Conservation (phyloP, 2,113 vertebrate genomes). For the cattle (Bos taurus) region DNA sequence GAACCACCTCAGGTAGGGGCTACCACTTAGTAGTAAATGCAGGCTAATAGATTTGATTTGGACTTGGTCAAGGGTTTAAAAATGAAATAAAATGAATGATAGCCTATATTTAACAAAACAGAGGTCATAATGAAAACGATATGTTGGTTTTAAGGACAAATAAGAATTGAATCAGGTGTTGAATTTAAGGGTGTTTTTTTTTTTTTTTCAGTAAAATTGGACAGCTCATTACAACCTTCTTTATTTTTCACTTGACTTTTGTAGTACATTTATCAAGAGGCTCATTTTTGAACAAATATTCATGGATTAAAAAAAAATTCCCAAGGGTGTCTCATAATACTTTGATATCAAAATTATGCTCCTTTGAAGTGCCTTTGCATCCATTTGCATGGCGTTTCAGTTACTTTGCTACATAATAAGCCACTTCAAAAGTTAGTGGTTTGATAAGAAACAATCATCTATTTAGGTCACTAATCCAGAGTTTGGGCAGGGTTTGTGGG, state of each 20-base stretch:
- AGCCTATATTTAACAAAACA: background rate
- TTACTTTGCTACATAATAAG: background rate
- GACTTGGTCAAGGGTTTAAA: constrained; percentile 16
- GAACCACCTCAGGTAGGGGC: background rate
- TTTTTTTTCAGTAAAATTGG: background rate
- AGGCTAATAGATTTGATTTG: constrained; percentile 9
- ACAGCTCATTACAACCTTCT: background rate
- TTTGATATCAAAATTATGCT: background rate
- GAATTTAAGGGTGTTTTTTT: background rate
- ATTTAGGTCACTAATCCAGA: background rate
- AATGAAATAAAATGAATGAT: background rate
- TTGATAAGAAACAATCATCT: background rate
- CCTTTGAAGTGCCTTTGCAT: background rate
- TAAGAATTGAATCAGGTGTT: background rate
- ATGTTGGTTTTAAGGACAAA: constrained; percentile 1
- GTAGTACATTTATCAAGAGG: background rate
- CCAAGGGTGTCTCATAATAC: background rate
- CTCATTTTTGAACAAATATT: background rate
- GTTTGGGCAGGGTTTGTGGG: background rate
- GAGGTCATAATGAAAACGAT: background rate
- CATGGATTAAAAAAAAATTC: background rate
- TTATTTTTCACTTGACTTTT: constrained; percentile 20
- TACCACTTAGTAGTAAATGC: background rate
- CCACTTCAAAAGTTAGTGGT: background rate
- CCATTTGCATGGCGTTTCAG: background rate